These are phyloP conservation scores for Lethenteron reissneri DNA, from an alignment of 2,113 vertebrate species.

Conservation along the genomic window DNA sequence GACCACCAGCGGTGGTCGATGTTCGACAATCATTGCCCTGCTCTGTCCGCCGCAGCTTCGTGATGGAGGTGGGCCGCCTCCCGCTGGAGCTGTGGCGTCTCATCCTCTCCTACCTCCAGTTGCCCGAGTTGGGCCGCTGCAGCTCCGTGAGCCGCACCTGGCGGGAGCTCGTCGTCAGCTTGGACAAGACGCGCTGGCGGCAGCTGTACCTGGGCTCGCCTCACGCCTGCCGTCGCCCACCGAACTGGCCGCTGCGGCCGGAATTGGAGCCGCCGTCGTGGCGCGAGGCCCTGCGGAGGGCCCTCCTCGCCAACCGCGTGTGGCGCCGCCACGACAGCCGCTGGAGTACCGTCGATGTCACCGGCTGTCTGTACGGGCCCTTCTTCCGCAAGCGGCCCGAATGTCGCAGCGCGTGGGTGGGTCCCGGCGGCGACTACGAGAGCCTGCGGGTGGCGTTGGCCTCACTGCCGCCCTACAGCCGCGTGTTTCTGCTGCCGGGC, in stretches of 20 bases:
- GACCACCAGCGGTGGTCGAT: too few species aligned
- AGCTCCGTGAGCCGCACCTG: slow-evolving; percentile 53
- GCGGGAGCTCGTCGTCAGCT: slow-evolving; percentile 45
- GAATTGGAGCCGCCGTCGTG: slow-evolving; percentile 38
- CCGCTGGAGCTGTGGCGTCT: slow-evolving; percentile 50
- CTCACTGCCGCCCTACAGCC: slow-evolving; percentile 32
- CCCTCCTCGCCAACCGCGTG: slow-evolving; percentile 38
- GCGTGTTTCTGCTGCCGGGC: slow-evolving; percentile 37
- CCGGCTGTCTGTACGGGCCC: slow-evolving; percentile 29
- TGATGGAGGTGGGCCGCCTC: slow-evolving; percentile 36
- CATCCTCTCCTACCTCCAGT: slow-evolving; percentile 41
- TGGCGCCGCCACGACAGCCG: slow-evolving; percentile 36
- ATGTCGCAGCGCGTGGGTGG: slow-evolving; percentile 30
- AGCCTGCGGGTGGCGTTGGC: slow-evolving; percentile 40
- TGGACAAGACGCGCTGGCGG: slow-evolving; percentile 66
- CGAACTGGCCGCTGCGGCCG: slow-evolving; percentile 53
- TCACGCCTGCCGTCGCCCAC: slow-evolving; percentile 34
- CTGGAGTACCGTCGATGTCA: slow-evolving; percentile 28
- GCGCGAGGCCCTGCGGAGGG: slow-evolving; percentile 50
- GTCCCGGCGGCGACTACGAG: slow-evolving; percentile 29
- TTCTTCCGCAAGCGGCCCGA: slow-evolving; percentile 42
- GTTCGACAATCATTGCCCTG: too few species aligned
- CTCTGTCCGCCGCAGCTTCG: too few species aligned
- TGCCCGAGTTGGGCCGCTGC: slow-evolving; percentile 53
- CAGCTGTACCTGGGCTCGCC: slow-evolving; percentile 41